Conservation (phyloP, 2,888 invertebrate species). For the Xestia c-nigrum region DNA sequence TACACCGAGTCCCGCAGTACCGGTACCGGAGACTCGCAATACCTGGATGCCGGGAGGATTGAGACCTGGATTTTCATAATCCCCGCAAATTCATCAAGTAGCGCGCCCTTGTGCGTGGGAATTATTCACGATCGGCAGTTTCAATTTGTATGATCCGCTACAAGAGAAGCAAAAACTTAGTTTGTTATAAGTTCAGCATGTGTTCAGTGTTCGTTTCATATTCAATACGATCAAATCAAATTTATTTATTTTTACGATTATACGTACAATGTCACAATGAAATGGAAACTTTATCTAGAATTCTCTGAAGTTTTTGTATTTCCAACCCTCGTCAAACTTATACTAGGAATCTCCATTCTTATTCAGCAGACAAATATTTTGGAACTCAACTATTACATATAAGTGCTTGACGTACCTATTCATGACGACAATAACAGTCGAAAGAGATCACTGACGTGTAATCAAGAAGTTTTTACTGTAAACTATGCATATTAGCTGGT, state of each 20-base stretch:
- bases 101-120: conserved; percentile 43
- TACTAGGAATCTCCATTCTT: not conserved
- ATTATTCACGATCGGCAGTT: conserved; percentile 57
- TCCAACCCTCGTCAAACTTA: not conserved
- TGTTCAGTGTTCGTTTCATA: conserved; percentile 11
- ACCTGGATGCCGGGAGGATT: conserved; percentile 13
- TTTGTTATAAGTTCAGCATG: conserved; percentile 33
- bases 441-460: not conserved
- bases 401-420: not conserved
- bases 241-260: no score
- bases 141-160: conserved; percentile 60
- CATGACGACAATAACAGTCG: not conserved
- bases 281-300: conserved; percentile 4
- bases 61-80: conserved; percentile 60
- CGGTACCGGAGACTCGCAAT: not conserved
- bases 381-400: not conserved
- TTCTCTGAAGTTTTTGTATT: conserved; percentile 1
- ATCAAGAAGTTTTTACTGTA: not conserved
- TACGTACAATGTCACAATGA: conserved; percentile 12
- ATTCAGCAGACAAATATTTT: not conserved
- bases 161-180: conserved; percentile 29
- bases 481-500: not conserved
- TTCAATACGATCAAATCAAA: conserved; percentile 15
- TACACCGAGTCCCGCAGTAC: conserved; percentile 5
- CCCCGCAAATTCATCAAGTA: conserved; percentile 57